A percentile compares a stretch with the other conserved stretches of the same genome.
Evolutionary conservation across 2,797 vertebrate genomes (phyloP).

Genomic region (Halcyon badia): DNA sequence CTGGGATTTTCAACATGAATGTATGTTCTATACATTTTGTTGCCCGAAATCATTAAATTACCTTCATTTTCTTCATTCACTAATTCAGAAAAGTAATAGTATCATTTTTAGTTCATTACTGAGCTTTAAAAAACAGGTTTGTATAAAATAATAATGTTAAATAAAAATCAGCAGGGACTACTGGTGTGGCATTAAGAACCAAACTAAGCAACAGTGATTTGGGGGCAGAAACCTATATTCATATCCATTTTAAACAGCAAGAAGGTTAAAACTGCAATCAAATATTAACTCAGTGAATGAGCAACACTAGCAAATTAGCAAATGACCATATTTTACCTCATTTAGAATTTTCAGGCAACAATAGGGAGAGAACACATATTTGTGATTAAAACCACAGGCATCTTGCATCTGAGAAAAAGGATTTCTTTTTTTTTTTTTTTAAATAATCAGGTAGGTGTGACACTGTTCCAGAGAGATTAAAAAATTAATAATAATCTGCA

Average conservation of each 20-base stretch:
- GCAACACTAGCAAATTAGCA: background rate
- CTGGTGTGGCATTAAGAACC: background rate
- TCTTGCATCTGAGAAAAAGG: background rate
- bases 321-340: background rate
- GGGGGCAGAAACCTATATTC: background rate
- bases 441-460: background rate
- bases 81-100: background rate
- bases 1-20: background rate
- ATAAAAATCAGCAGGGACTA: background rate
- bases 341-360: background rate
- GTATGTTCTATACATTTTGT: background rate
- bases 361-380: background rate
- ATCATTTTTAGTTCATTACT: background rate
- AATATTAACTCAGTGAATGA: background rate
- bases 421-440: background rate
- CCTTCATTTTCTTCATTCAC: background rate
- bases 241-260: background rate
- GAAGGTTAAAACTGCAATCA: background rate
- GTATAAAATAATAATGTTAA: background rate
- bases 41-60: background rate
- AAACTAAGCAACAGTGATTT: background rate
- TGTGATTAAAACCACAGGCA: background rate
- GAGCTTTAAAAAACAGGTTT: background rate
- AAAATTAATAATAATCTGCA: background rate
- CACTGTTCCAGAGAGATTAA: background rate